Evolutionary conservation across 2,113 vertebrate species (phyloP).

Genomic region (Aspidoscelis tigris): DNA sequence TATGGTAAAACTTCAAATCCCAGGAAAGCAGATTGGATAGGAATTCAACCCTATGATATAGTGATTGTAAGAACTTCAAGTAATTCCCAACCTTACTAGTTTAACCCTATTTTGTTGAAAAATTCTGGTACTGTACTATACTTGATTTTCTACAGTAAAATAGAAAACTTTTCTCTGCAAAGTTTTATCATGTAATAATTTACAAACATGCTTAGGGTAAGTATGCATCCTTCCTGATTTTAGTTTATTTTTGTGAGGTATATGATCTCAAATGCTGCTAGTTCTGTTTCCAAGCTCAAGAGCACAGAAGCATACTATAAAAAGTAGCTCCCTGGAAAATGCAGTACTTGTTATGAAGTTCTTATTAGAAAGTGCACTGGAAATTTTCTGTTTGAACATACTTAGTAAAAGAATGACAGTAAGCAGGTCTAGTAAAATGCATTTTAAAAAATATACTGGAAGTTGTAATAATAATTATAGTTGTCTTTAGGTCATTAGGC

Average conservation of each 20-base stretch:
- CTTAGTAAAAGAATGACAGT: background rate
- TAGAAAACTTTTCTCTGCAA: background rate
- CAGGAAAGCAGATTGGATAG: too few relatives aligned
- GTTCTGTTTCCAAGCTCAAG: conserved; percentile 1
- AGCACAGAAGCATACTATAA: accelerated
- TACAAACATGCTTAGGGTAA: background rate
- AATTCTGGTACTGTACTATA: background rate
- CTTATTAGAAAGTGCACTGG: conserved; percentile 10
- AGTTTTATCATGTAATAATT: background rate
- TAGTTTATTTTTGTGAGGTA: background rate
- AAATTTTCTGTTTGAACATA: background rate
- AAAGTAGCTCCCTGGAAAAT: background rate
- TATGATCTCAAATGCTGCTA: background rate
- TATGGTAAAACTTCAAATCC: background rate
- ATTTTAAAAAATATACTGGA: conserved; percentile 13
- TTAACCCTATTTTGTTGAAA: background rate
- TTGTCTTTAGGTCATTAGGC: conserved; percentile 41
- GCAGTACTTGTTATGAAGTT: background rate
- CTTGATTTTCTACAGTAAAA: background rate
- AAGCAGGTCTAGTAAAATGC: background rate
- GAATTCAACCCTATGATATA: background rate
- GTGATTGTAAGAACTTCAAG: background rate
- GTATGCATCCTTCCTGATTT: background rate
- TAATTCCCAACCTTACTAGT: background rate
- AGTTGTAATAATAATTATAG: conserved; percentile 38